Base-by-base conservation (phyloP, 2,888 invertebrate species). In the Rhimphoctona megacephalus region DNA sequence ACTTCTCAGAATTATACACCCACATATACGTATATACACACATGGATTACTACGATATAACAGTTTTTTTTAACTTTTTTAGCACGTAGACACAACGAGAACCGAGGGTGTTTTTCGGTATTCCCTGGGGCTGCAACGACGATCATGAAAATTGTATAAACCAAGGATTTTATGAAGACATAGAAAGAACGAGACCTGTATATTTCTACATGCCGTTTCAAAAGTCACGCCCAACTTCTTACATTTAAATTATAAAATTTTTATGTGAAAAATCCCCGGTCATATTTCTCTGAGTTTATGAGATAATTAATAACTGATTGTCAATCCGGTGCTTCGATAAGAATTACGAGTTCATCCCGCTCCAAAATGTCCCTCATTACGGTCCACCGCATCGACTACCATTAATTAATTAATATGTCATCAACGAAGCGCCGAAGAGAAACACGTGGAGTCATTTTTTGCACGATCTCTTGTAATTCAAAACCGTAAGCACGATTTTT, bases 101-200 rank as follows among this genome's bases (percentile, higher is more conserved):
- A 33, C 5, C 14, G 17, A 49, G 30, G 39, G 67, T 19, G 39
- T 52, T 72, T 69, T 36, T 46, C 61, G 14, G n/a, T 36, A 66
- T 57, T 61, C 64, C 19, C 30, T 8, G 54, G 39, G 52, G 64
- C 19, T 11, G 33, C 30, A 73, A 39, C 43, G 49, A 57, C 52
- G 39, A 76, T 70, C 61, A 83, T 70, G 79, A 85, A 79, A 79
- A 82, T 79, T 54, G 39, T 70, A 83, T 69, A 70, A 78, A 54
- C 33, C 43, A 33, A 33, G 64, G 66, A 76, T 79, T 80, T 83
- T 76, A 72, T 76, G 69, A 22, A 61, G 43, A 69, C 30, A 11
- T 33, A 39, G 64, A 54, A 79, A 66, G 49, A 46, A 78, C 30
- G 49, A 73, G 49, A 79, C 49, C 25, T 19, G 33, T 64, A 70